Conservation (phyloP, 2,888 invertebrate species). For the Allygus modestus region DNA sequence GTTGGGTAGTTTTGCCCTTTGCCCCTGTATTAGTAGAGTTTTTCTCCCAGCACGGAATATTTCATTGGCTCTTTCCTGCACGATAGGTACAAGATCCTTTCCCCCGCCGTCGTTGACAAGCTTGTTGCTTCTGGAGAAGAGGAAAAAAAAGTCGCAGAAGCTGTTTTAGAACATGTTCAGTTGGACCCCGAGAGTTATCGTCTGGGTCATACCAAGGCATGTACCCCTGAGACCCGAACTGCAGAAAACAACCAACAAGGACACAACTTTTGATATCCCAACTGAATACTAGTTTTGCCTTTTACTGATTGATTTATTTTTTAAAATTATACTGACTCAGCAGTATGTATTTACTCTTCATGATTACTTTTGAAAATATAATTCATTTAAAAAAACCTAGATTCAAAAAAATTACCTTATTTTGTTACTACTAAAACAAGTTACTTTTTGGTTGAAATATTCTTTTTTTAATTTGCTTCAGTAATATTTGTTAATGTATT, state of each 20-base stretch:
- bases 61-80: conserved; percentile 38
- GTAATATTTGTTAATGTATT: too few relatives aligned
- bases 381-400: too few relatives aligned
- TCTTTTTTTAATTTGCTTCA: too few relatives aligned
- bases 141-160: conserved; percentile 86
- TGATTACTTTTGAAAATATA: too few relatives aligned
- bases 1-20: conserved; percentile 44
- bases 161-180: conserved; percentile 89
- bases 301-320: too few relatives aligned
- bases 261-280: too few relatives aligned
- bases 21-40: conserved; percentile 3
- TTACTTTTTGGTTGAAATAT: too few relatives aligned
- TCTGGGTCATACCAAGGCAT: conserved; percentile 99
- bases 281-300: too few relatives aligned
- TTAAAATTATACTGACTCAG: too few relatives aligned
- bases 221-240: conserved; percentile 74
- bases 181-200: conserved; percentile 95
- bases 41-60: conserved; percentile 14
- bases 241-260: conserved; percentile 6
- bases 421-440: too few relatives aligned
- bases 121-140: conserved; percentile 73
- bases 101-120: conserved; percentile 91
- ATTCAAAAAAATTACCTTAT: too few relatives aligned
- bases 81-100: conserved; percentile 98
- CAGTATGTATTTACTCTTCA: too few relatives aligned